Evolutionary conservation across 2,797 vertebrate genomes (phyloP).

Genomic region (Euphonia xanthogaster): DNA sequence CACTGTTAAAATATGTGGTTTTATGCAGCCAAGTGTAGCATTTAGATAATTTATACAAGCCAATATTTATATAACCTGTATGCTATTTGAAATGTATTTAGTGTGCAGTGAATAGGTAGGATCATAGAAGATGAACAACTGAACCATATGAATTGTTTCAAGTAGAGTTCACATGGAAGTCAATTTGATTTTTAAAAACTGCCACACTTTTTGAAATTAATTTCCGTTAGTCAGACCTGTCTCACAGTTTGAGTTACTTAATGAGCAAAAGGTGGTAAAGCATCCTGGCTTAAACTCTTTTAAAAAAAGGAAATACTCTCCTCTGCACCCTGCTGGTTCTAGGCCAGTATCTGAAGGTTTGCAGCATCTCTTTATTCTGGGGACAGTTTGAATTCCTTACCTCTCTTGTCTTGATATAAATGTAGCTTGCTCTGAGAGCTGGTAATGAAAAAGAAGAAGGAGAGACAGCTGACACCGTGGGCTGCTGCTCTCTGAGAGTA

Average conservation of each 20-base stretch:
- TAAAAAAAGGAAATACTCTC: background rate
- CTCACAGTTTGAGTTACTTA: background rate
- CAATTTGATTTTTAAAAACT: background rate
- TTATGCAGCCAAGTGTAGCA: background rate
- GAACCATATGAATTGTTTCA: background rate
- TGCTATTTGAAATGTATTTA: background rate
- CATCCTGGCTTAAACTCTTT: background rate
- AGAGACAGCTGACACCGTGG: conserved; percentile 94
- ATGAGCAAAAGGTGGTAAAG: background rate
- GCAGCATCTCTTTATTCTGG: background rate
- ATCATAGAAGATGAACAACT: background rate
- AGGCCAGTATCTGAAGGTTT: background rate
- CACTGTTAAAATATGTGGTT: background rate
- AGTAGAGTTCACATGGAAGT: background rate
- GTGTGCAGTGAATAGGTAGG: background rate
- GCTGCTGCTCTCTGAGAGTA: conserved; percentile 94
- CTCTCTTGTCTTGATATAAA: background rate
- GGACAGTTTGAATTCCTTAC: background rate
- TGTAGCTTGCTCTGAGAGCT: conserved; percentile 90
- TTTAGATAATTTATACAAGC: background rate
- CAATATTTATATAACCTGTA: background rate
- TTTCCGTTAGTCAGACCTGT: background rate
- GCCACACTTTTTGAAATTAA: background rate
- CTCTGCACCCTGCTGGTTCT: background rate
- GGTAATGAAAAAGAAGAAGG: conserved; percentile 97